phyloP scores from a whole-genome alignment of 2,888 invertebrate genomes.

The Brassicogethes aeneus region DNA sequence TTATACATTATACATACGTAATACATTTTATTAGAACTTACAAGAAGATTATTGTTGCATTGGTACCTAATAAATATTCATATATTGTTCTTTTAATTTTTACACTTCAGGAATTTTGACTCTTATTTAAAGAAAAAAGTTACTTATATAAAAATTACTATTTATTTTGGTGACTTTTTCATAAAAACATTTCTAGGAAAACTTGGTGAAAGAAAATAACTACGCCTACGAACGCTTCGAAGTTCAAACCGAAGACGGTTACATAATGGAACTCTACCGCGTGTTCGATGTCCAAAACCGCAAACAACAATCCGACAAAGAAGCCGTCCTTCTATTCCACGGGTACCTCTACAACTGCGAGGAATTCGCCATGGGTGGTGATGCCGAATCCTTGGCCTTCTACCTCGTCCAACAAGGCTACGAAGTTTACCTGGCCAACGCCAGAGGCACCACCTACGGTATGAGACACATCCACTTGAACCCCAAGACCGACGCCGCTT shows the following conservation, averaged over 20 bases:
- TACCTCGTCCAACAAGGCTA: conserved; percentile 41
- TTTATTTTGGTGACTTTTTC: no score
- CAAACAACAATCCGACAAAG: conserved; percentile 18
- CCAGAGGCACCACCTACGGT: conserved; percentile 49
- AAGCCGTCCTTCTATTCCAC: conserved; percentile 61
- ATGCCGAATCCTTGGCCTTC: conserved; percentile 44
- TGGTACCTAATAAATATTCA: no score
- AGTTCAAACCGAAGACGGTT: conserved; percentile 41
- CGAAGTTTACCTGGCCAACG: conserved; percentile 53
- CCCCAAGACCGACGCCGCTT: conserved; percentile 29
- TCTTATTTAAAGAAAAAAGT: no score
- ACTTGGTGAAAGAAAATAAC: conserved; percentile 35
- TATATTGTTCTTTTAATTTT: no score
- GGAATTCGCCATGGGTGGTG: conserved; percentile 63
- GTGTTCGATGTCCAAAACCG: conserved; percentile 20
- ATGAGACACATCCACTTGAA: conserved; percentile 40
- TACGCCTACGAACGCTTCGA: conserved; percentile 38
- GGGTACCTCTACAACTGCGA: conserved; percentile 66
- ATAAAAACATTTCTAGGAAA: conserved; percentile 28
- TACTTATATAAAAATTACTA: no score
- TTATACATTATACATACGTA: no score
- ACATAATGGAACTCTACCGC: conserved; percentile 37
- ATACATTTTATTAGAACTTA: no score
- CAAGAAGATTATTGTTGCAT: no score
- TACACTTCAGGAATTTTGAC: no score